Conservation (phyloP, 2,797 vertebrate species). For the Echeneis naucrates region DNA sequence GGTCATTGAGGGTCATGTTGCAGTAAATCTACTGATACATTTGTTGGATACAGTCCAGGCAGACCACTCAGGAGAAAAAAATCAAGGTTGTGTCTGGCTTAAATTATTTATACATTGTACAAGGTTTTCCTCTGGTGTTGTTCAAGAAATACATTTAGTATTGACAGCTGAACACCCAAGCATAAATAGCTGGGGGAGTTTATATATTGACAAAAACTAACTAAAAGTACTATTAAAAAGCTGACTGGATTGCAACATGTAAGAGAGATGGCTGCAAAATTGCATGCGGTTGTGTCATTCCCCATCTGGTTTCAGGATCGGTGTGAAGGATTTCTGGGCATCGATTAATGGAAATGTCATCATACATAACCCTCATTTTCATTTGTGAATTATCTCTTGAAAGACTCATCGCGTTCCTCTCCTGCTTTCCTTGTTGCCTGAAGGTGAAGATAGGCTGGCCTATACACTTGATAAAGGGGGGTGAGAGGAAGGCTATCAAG, state of each 20-base stretch:
- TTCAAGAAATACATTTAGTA: background rate
- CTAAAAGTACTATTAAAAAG: background rate
- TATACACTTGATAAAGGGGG: background rate
- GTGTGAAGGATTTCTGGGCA: too few species aligned
- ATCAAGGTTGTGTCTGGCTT: background rate
- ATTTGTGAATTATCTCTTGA: too few species aligned
- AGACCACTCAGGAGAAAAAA: background rate
- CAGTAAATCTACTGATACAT: background rate
- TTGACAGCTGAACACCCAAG: slow-evolving; percentile 4
- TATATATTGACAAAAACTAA: background rate
- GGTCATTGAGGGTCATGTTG: background rate
- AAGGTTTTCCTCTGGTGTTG: background rate
- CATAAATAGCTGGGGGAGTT: background rate
- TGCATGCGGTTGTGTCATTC: too few species aligned
- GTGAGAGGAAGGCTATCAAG: background rate
- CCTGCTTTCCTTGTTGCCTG: background rate
- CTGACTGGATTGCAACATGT: too few species aligned
- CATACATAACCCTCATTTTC: too few species aligned
- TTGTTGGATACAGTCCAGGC: background rate
- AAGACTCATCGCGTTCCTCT: too few species aligned
- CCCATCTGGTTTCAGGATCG: too few species aligned
- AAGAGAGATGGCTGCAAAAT: too few species aligned
- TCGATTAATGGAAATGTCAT: too few species aligned
- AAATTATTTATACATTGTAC: background rate
- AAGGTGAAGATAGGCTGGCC: background rate